Evolutionary conservation across 2,888 invertebrate genomes (phyloP).

Genomic region (Ormyrus thymus): DNA sequence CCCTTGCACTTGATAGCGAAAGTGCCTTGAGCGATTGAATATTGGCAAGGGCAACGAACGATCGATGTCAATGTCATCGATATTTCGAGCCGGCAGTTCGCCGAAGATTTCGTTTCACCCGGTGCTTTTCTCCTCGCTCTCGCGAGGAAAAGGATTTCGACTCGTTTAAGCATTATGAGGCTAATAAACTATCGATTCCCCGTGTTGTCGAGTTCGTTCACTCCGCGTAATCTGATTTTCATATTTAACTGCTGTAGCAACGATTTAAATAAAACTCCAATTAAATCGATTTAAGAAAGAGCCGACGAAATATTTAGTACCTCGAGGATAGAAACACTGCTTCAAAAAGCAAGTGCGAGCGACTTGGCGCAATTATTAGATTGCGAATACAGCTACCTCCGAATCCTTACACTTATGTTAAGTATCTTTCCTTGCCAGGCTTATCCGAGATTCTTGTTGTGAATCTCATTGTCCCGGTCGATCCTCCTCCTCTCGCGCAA

Average conservation of each 20-base stretch:
- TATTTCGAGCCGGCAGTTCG: neutral
- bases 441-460: conserved; percentile 25
- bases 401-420: conserved; percentile 19
- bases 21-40: conserved; percentile 8
- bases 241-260: no score
- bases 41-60: conserved; percentile 34
- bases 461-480: conserved; percentile 35
- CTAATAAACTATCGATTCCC: conserved; percentile 18
- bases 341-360: neutral
- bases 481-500: neutral
- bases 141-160: no score
- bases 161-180: no score
- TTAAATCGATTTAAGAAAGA: no score
- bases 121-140: no score
- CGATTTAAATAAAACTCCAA: no score
- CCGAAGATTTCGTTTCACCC: no score
- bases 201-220: neutral
- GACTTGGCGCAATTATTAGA: conserved; percentile 12
- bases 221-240: neutral
- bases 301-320: no score
- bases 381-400: conserved; percentile 2
- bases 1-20: conserved; percentile 19
- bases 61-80: conserved; percentile 39
- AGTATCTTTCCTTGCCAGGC: conserved; percentile 13
- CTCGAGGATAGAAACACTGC: no score